These are phyloP conservation scores for Lontra canadensis DNA, from an alignment of 2,113 vertebrate species.

Conservation along the genomic window DNA sequence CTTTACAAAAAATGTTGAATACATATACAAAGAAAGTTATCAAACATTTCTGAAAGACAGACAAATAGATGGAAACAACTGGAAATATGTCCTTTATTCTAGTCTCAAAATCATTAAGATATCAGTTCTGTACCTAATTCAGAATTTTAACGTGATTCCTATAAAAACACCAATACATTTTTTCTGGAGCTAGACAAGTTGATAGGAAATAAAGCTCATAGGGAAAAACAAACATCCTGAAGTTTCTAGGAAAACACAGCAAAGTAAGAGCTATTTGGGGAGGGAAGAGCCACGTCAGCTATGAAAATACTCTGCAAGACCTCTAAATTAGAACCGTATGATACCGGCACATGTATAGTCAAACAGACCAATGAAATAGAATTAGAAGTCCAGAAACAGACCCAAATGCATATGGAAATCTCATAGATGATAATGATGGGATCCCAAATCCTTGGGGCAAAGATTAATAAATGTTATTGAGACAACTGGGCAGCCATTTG, in stretches of 20 bases:
- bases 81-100: neutral
- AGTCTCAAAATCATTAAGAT: constrained; percentile 9
- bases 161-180: neutral
- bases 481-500: neutral
- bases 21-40: neutral
- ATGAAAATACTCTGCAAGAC: neutral
- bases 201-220: constrained; percentile 17
- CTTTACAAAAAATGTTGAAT: neutral
- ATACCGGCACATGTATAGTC: neutral
- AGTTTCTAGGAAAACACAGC: constrained; percentile 17
- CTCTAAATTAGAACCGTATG: neutral
- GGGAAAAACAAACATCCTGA: constrained; percentile 31
- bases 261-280: neutral
- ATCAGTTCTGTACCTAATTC: neutral
- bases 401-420: neutral
- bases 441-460: neutral
- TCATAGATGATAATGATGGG: neutral
- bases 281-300: neutral
- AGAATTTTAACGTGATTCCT: neutral
- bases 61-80: neutral
- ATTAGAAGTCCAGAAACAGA: neutral
- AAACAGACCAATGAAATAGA: neutral
- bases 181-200: constrained; percentile 3
- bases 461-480: neutral
- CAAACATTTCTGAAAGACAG: neutral